Evolutionary conservation across 2,113 vertebrate genomes (phyloP).

Genomic region (Isurus oxyrinchus): DNA sequence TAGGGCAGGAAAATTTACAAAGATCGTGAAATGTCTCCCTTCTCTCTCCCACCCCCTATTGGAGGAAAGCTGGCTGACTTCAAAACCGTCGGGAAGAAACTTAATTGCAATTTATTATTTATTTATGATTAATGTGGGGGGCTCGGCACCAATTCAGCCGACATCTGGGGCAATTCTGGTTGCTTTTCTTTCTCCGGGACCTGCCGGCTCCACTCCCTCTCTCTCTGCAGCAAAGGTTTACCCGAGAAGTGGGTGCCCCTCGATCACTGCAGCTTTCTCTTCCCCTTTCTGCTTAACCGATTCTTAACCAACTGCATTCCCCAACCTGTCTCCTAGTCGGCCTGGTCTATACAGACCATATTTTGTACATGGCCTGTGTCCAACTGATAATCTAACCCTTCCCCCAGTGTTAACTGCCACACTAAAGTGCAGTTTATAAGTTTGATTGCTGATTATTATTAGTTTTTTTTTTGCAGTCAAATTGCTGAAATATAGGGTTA

Average conservation of each 20-base stretch:
- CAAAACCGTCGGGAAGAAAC: background rate
- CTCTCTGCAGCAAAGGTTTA: background rate
- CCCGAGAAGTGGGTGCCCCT: no score
- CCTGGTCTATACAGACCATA: background rate
- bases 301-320: background rate
- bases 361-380: background rate
- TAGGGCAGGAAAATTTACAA: background rate
- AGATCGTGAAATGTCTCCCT: background rate
- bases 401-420: background rate
- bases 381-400: no score
- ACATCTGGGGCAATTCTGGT: background rate
- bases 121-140: background rate
- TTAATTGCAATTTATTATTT: background rate
- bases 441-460: background rate
- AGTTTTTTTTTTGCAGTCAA: background rate
- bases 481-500: background rate
- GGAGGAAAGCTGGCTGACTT: slow-evolving; percentile 15
- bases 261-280: background rate
- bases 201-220: background rate
- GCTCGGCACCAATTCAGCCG: background rate
- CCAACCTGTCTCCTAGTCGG: background rate
- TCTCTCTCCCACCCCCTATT: background rate
- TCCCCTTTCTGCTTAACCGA: background rate
- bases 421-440: background rate
- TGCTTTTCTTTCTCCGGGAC: background rate